Evolutionary conservation across 2,113 vertebrate genomes (phyloP).

Genomic region (Irena cyanogastra): DNA sequence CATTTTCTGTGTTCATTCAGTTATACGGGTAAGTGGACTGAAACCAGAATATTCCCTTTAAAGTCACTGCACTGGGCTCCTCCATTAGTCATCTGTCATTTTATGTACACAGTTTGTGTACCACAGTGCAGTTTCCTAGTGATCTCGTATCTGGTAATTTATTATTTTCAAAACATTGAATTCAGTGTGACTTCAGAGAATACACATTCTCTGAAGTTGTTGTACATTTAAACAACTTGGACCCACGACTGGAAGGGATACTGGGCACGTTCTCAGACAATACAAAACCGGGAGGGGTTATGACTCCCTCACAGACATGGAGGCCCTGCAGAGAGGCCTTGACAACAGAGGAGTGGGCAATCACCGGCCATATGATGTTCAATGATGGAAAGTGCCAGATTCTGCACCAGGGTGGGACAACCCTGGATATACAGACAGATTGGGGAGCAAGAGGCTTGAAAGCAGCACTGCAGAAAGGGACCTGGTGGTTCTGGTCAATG

Average conservation of each 20-base stretch:
- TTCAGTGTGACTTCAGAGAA: not conserved
- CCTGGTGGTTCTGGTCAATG: accelerated
- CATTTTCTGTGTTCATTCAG: not conserved
- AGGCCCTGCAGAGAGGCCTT: not conserved
- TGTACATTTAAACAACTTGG: not conserved
- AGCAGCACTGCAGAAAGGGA: not conserved
- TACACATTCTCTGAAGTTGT: too few relatives aligned
- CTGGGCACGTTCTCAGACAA: accelerated
- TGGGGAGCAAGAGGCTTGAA: not conserved
- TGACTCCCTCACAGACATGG: too few relatives aligned
- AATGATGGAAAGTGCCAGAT: not conserved
- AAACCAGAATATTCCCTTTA: not conserved
- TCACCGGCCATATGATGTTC: not conserved
- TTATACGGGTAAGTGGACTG: not conserved
- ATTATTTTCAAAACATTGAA: not conserved
- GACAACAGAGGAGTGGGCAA: accelerated
- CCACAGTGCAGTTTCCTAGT: not conserved
- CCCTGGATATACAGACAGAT: accelerated
- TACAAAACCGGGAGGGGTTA: not conserved
- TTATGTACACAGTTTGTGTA: not conserved
- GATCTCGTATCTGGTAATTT: not conserved
- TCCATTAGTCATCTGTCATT: not conserved
- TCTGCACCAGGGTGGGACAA: accelerated
- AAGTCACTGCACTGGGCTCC: not conserved
- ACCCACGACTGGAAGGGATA: not conserved